Percentiles rank a stretch among this genome's conserved stretches.
Evolutionary conservation across 2,888 invertebrate genomes (phyloP).

Genomic region (Chaitophorus viminalis): DNA sequence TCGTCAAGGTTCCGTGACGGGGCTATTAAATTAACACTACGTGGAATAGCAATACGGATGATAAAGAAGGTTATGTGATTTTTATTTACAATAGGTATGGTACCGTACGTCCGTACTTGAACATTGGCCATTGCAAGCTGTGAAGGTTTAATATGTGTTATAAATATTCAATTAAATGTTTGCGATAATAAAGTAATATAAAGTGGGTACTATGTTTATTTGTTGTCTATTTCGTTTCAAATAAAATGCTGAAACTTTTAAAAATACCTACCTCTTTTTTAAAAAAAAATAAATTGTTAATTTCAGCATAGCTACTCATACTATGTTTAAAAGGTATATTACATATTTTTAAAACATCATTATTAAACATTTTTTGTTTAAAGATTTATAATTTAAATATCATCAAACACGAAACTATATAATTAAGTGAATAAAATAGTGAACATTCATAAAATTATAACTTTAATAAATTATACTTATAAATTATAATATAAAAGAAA

Average conservation of each 20-base stretch:
- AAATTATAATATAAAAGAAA: no score
- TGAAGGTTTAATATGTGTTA: constrained; percentile 49
- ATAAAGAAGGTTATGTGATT: constrained; percentile 59
- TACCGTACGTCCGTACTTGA: constrained; percentile 39
- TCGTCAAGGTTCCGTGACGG: constrained; percentile 54
- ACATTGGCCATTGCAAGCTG: constrained; percentile 26
- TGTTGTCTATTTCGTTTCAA: neutral
- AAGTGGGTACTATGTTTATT: neutral
- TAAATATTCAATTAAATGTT: constrained; percentile 44
- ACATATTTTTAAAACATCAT: no score
- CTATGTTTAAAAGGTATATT: no score
- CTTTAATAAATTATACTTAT: no score
- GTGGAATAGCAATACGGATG: constrained; percentile 45
- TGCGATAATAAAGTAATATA: neutral
- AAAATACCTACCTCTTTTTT: neutral
- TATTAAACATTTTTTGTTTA: no score
- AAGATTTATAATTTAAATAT: no score
- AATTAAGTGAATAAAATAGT: no score
- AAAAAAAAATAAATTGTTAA: neutral
- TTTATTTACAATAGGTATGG: constrained; percentile 34
- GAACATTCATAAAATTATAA: no score
- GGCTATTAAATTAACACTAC: constrained; percentile 30
- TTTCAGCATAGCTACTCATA: no score
- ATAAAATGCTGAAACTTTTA: neutral
- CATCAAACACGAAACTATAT: no score